Conservation (phyloP, 2,797 vertebrate genomes). For the Aplochiton taeniatus region DNA sequence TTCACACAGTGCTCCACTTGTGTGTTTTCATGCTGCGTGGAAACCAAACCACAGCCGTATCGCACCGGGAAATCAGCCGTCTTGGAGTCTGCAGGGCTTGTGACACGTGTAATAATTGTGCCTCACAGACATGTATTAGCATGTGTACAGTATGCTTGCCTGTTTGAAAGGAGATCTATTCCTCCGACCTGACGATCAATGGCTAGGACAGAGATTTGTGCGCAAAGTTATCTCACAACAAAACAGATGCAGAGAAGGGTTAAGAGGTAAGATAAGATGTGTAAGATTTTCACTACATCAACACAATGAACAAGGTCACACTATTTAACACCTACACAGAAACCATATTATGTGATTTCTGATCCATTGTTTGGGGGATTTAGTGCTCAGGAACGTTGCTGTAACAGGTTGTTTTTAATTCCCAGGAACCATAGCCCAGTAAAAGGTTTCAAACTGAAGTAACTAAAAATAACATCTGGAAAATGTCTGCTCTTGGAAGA, state of each 20-base stretch:
- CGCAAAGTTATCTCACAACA: constrained; percentile 28
- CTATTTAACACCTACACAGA: not conserved
- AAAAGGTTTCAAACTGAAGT: constrained; percentile 49
- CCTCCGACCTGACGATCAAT: too few relatives aligned
- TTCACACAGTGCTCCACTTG: constrained; percentile 51
- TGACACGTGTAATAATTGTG: too few relatives aligned
- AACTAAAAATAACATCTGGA: constrained; percentile 52
- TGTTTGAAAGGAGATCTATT: too few relatives aligned
- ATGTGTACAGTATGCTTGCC: not conserved
- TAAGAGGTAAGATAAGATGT: constrained; percentile 22
- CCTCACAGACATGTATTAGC: too few relatives aligned
- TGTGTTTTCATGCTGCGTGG: constrained; percentile 47
- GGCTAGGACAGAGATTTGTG: too few relatives aligned
- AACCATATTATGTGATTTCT: not conserved
- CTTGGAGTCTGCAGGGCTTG: too few relatives aligned
- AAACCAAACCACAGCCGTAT: constrained; percentile 50
- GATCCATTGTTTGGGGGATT: constrained; percentile 1
- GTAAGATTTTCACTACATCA: not conserved
- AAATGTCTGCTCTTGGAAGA: too few relatives aligned
- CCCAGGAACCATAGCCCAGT: not conserved
- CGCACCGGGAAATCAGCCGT: constrained; percentile 27
- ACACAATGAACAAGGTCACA: not conserved
- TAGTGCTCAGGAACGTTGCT: too few relatives aligned
- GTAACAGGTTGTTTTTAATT: too few relatives aligned
- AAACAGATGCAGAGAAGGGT: constrained; percentile 19